phyloP scores from a whole-genome alignment of 2,888 invertebrate genomes.

The Eupithecia inturbata region DNA sequence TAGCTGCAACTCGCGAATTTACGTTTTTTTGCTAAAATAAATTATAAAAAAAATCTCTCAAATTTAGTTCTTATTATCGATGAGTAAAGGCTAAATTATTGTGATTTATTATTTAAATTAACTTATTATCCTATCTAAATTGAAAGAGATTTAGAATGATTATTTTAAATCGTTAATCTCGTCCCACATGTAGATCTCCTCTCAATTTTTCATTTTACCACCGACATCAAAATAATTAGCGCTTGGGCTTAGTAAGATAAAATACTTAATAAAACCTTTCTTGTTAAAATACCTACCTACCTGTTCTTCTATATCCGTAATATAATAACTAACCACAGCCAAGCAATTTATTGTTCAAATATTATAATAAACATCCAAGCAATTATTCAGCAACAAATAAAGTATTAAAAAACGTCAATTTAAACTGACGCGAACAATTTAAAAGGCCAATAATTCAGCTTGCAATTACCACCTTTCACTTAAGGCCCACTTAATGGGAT shows the following conservation, averaged over 20 bases:
- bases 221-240: background rate
- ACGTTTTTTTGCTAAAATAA: background rate
- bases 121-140: too few relatives aligned
- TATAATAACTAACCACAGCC: constrained; percentile 4
- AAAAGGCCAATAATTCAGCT: constrained; percentile 44
- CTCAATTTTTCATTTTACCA: background rate
- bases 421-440: constrained; percentile 29
- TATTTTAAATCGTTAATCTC: background rate
- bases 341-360: constrained; percentile 16
- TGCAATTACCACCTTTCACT: constrained; percentile 59
- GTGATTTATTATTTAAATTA: too few relatives aligned
- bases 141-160: too few relatives aligned
- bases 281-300: background rate
- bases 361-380: constrained; percentile 19
- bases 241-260: background rate
- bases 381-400: constrained; percentile 16
- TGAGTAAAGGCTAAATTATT: too few relatives aligned
- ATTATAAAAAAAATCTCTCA: background rate
- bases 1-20: constrained; percentile 45
- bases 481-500: constrained; percentile 79
- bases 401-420: constrained; percentile 27
- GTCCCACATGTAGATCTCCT: background rate
- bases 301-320: too few relatives aligned
- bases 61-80: too few relatives aligned
- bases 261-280: background rate